phyloP scores from a whole-genome alignment of 2,113 vertebrate species.

The Chlorocebus sabaeus region DNA sequence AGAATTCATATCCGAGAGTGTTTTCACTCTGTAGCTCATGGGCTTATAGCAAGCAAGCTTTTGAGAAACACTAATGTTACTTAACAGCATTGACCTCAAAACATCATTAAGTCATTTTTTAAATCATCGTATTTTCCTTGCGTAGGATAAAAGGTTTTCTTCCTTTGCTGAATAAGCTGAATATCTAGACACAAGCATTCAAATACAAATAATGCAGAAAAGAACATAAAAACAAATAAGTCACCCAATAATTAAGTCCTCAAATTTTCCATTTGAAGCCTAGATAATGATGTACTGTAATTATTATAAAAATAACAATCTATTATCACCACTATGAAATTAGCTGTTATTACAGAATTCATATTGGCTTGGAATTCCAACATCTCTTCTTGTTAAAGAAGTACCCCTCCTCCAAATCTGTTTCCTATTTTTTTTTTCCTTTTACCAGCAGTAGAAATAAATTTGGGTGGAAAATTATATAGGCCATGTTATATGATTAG shows the following conservation, averaged over 20 bases:
- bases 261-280: conserved; percentile 36
- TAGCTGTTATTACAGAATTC: conserved; percentile 61
- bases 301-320: conserved; percentile 70
- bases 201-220: conserved; percentile 36
- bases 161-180: neutral
- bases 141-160: neutral
- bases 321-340: conserved; percentile 57
- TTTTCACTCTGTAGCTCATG: neutral
- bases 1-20: neutral
- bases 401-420: fast-evolving
- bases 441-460: conserved; percentile 1
- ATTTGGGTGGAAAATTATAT: neutral
- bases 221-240: conserved; percentile 49
- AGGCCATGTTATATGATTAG: neutral
- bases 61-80: neutral
- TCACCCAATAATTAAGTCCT: conserved; percentile 32
- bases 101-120: neutral
- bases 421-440: neutral
- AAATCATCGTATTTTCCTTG: neutral
- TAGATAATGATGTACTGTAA: conserved; percentile 48
- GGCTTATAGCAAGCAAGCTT: neutral
- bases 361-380: neutral
- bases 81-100: neutral
- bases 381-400: conserved; percentile 7
- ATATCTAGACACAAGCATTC: neutral